Conservation (phyloP, 2,888 invertebrate genomes). For the Trypoxylon attenuatum region DNA sequence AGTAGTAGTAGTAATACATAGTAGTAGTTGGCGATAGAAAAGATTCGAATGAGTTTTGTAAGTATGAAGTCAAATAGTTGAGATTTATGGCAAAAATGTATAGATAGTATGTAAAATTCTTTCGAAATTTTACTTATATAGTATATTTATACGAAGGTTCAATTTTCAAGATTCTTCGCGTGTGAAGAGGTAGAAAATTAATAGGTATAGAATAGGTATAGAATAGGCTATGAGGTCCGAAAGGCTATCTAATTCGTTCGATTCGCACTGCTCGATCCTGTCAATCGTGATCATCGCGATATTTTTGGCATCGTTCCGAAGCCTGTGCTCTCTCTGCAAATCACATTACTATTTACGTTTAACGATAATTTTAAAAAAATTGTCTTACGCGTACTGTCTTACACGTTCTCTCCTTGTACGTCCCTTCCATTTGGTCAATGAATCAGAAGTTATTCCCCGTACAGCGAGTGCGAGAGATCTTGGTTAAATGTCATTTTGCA, state of each 20-base stretch:
- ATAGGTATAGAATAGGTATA: conserved; percentile 58
- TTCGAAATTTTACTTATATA: conserved; percentile 46
- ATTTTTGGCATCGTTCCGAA: no score
- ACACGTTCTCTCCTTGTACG: neutral
- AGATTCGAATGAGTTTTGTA: conserved; percentile 58
- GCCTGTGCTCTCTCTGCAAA: no score
- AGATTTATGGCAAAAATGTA: conserved; percentile 57
- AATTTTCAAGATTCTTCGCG: conserved; percentile 45
- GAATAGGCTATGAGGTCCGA: conserved; percentile 63
- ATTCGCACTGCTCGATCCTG: conserved; percentile 32
- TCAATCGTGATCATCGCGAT: conserved; percentile 13
- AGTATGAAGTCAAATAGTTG: conserved; percentile 48
- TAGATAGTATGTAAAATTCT: conserved; percentile 60
- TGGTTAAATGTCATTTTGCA: no score
- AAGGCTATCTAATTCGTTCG: conserved; percentile 56
- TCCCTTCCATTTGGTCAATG: neutral
- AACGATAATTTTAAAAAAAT: no score
- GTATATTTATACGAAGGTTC: conserved; percentile 42
- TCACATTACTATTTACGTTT: no score
- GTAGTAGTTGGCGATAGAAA: conserved; percentile 66
- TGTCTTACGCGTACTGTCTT: neutral
- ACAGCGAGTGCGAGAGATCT: no score
- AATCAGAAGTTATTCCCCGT: no score
- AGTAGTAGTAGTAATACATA: conserved; percentile 68
- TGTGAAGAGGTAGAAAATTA: conserved; percentile 72